Conservation (phyloP, 2,113 vertebrate genomes). For the Chamaetylas fuelleborni region DNA sequence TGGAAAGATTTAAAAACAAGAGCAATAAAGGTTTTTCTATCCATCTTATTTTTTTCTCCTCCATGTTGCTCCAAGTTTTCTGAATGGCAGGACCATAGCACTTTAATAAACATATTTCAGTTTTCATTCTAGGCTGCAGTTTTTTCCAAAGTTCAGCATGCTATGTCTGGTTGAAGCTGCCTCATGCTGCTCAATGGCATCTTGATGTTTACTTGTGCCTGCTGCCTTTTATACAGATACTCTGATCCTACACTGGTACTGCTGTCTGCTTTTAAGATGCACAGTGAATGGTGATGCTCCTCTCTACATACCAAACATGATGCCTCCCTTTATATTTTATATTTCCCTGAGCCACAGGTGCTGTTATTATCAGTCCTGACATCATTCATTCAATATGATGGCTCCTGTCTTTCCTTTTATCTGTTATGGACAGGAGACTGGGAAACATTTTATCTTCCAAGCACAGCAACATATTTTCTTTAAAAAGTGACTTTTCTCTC, state of each 20-base stretch:
- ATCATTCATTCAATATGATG: constrained; percentile 47
- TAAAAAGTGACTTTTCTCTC: neutral
- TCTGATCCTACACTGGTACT: neutral
- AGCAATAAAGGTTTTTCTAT: neutral
- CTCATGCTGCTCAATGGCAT: neutral
- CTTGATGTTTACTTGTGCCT: constrained; percentile 6
- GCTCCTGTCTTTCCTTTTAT: constrained; percentile 51
- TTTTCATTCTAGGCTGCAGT: neutral
- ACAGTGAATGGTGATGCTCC: neutral
- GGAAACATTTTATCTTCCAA: constrained; percentile 59
- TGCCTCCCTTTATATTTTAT: constrained; percentile 36
- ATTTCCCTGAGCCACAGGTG: constrained; percentile 18
- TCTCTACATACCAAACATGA: constrained; percentile 36
- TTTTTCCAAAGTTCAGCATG: neutral
- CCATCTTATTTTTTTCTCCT: too few species aligned
- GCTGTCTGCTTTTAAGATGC: constrained; percentile 7
- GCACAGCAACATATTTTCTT: constrained; percentile 19
- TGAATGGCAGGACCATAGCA: neutral
- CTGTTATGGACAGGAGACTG: constrained; percentile 39
- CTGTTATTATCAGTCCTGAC: constrained; percentile 27
- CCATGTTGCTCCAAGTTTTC: neutral
- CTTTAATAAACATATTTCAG: neutral
- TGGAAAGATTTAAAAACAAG: neutral
- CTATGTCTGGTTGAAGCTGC: neutral
- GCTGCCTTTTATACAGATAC: neutral